Evolutionary conservation across 2,797 vertebrate genomes (phyloP), one percentile per base, ranked within the genome.

Genomic region (Allobates femoralis): DNA sequence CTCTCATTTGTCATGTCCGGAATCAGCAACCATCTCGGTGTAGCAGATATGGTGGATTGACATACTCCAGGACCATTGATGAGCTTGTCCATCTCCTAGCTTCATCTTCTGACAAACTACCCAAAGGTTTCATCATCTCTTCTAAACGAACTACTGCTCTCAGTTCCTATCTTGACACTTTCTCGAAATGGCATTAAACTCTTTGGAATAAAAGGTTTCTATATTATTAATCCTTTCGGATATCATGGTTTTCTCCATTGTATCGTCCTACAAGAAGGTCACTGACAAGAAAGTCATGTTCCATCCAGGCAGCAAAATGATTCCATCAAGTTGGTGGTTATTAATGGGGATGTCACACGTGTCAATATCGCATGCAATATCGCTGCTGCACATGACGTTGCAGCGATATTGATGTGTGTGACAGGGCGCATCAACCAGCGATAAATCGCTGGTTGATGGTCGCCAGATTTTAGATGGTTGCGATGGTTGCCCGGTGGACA

Each of bases 91-190:
- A 58, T 56, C 75, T 78, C 28, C 0, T 53, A 1, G 51, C 75
- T 56, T 78, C 75, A 74, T 74, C n/a, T 74, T 74, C 37, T 74
- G 71, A 74, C 71, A 74, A 74, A 74, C 16, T 74, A 41, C 12
- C 71, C 14, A 50, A 50, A 74, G 71, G 46, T 50, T 74, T 74
- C 37, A 50, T 74, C 71, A 41, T 74, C 71, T 50, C 41, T 74
- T 18, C 23, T 2, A 26, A n/a, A 74, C 23, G 0, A 74, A 46
- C 34, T 56, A 32, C 75, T 77, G 19, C 26, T 77, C 53, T 34
- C 26, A 32, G 75, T 53, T 30, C 16, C 30, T 74, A 74, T 74
- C 71, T 74, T 74, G 71, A 74, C 71, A 50, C 23, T 26, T 74
- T 50, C 71, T 41, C 41, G 14, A 5, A n/a, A 26, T 26, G 71